Evolutionary conservation across 2,797 vertebrate species (phyloP).

Genomic region (Rhynchotus rufescens): DNA sequence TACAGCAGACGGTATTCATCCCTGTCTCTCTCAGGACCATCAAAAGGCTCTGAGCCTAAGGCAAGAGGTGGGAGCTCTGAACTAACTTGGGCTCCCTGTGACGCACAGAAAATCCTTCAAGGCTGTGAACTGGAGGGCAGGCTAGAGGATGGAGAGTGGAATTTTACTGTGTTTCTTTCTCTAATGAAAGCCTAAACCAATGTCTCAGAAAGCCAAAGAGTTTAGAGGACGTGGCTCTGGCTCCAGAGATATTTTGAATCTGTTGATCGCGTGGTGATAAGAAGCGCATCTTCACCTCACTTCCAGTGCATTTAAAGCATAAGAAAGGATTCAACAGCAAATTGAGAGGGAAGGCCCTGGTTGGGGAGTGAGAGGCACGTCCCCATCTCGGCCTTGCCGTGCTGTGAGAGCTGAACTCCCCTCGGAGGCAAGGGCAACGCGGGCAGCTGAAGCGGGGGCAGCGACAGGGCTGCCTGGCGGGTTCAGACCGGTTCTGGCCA

Average conservation of each 20-base stretch:
- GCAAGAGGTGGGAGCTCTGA: background rate
- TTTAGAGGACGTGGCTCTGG: background rate
- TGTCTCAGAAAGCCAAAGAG: background rate
- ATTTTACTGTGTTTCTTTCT: background rate
- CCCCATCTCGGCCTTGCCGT: no score
- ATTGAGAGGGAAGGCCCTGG: no score
- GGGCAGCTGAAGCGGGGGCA: no score
- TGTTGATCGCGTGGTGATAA: background rate
- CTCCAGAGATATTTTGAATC: background rate
- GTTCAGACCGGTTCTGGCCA: no score
- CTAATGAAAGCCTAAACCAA: background rate
- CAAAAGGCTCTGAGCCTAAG: background rate
- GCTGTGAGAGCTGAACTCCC: no score
- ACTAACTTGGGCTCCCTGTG: background rate
- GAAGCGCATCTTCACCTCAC: background rate
- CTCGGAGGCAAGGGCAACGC: no score
- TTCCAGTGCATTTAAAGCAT: background rate
- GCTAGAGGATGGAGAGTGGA: background rate
- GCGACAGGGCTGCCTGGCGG: no score
- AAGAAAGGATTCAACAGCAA: background rate
- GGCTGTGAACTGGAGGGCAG: background rate
- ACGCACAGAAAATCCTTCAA: background rate
- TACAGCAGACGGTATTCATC: background rate
- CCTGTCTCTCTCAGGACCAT: background rate
- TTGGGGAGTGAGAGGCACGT: no score